These are phyloP conservation scores for Sardinella longiceps DNA, from an alignment of 2,797 vertebrate species.

Conservation along the genomic window DNA sequence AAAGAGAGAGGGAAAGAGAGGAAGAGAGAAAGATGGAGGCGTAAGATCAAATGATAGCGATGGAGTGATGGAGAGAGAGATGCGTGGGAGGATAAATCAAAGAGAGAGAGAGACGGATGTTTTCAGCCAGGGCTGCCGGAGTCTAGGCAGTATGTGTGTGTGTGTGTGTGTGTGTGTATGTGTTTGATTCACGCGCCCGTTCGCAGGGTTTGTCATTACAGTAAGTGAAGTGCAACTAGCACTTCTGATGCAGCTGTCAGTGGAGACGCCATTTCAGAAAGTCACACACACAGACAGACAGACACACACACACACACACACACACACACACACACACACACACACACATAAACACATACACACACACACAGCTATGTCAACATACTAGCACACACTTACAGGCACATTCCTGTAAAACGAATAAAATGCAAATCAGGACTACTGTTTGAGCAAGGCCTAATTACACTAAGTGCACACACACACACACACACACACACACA, in stretches of 20 bases:
- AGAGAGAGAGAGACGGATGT: background rate
- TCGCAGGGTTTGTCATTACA: conserved; percentile 16
- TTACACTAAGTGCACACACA: background rate
- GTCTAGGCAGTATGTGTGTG: background rate
- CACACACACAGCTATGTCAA: conserved; percentile 29
- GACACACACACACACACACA: background rate
- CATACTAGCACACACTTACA: too few relatives aligned
- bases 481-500: background rate
- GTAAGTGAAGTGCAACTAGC: conserved; percentile 44
- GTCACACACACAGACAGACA: conserved; percentile 23
- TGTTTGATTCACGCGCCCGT: background rate
- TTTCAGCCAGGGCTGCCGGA: background rate
- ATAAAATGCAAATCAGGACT: background rate
- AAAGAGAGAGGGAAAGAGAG: background rate
- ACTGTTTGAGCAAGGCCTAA: background rate
- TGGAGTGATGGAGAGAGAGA: conserved; percentile 1
- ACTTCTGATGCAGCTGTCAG: conserved; percentile 43
- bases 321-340: conserved; percentile 9
- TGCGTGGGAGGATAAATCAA: conserved; percentile 9
- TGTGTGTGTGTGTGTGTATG: too few relatives aligned
- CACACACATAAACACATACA: conserved; percentile 21
- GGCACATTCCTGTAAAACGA: conserved; percentile 5
- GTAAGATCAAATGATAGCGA: background rate
- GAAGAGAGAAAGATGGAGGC: background rate
- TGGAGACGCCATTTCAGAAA: background rate